Evolutionary conservation across 2,113 vertebrate species (phyloP).

Genomic region (Colius striatus): DNA sequence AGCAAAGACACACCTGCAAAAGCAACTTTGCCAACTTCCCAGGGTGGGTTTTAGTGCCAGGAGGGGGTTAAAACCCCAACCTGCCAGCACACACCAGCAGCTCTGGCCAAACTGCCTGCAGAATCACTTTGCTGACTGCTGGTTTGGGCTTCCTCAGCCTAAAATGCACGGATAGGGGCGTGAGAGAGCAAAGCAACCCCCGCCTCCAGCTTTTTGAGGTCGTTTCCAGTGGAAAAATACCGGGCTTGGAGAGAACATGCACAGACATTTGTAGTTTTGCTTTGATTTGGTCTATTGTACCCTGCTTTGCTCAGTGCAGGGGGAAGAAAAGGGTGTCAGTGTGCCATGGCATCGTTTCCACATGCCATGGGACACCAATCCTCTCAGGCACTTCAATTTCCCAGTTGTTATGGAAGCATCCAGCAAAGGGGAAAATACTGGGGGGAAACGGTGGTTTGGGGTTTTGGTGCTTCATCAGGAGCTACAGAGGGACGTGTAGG

Average conservation of each 20-base stretch:
- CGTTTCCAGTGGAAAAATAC: slow-evolving; percentile 10
- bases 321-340: background rate
- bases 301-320: background rate
- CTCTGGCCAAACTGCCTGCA: slow-evolving; percentile 4
- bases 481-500: rapidly evolving
- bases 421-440: background rate
- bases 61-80: background rate
- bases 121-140: background rate
- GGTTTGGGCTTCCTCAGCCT: background rate
- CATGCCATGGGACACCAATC: background rate
- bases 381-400: background rate
- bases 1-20: background rate
- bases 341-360: background rate
- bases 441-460: background rate
- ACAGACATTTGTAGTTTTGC: background rate
- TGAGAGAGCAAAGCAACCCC: background rate
- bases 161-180: background rate
- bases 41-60: background rate
- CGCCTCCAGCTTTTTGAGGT: background rate
- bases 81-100: background rate
- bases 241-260: background rate
- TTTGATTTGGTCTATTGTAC: background rate
- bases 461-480: background rate
- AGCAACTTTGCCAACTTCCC: background rate
- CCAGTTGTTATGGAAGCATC: background rate